Base-by-base conservation (phyloP, 2,888 invertebrate genomes). In the Hermaeophaga mercurialis region DNA sequence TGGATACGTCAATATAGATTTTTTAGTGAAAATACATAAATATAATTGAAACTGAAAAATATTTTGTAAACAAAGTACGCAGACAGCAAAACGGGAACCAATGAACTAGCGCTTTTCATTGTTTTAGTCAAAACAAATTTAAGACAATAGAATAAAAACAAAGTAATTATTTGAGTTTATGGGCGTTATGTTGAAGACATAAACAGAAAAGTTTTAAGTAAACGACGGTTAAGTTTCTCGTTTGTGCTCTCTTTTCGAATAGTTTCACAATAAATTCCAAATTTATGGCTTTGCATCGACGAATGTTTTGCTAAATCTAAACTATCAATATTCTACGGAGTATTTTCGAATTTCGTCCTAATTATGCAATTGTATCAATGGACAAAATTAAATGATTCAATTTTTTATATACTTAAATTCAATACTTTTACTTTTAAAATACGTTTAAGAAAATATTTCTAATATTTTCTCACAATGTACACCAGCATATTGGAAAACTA, bases 121-220 rank as follows among this genome's bases (percentile, higher is more conserved):
- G 15, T 45, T 50, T 52, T 52, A 39, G 31, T 34, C 22, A 31
- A 46, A 47, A 41, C 18, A 47, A 44, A 46, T 55, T 39, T 17
- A 8, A 18, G 14, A 24, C 52, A 45, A 61, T 26, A 46, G 50
- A 61, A 58, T 39, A 54, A 62, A 65, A 67, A 66, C 62, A 66
- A 67, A 62, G 65, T 63, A 66, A 66, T 66, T 66, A 67, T 55
- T 47, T 45, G 54, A 56, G 64, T 66, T 66, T 62, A 66, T 62
- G 45, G 59, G 55, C 54, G 53, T 12, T 43, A 50, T 53, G 56
- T 59, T 58, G 46, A 41, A 49, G 52, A 49, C 49, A 58, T 46
- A 58, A 58, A 58, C 31, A 47, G 26, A 44, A 53, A 61, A 58
- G 48, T 61, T 61, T 58, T 56, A 48, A 58, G 36, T 55, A 56